Base-by-base conservation (phyloP, 1,140 invertebrate genomes). In the Drosophila persimilis region DNA sequence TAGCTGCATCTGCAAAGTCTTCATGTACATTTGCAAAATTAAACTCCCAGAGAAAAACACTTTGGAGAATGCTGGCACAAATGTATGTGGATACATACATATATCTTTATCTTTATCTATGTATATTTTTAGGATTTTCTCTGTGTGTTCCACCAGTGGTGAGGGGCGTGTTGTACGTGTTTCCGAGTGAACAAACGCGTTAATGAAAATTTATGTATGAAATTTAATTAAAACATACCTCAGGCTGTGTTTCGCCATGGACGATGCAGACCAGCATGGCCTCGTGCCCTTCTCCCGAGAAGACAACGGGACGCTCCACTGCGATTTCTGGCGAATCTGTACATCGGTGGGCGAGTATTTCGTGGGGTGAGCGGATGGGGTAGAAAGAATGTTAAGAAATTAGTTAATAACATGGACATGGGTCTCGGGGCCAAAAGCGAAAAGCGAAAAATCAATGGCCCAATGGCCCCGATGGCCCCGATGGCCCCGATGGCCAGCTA, bases 241-340 rank as follows among this genome's bases (percentile, higher is more conserved):
- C 93, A 59, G 94, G 93, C 84, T 93, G 93, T 67, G 93, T 94
- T 90, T 95, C 94, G 35, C 94, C 94, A 88, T 95, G 94, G 22
- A 95, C 94, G 59, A 94, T 94, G 89, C 94, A 95, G 43, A 95
- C 94, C 35, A 95, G 91, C 83, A 94, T 93, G 8, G 94, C 94
- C 90, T 95, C 94, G 69, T 93, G 93, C 24, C 94, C 94, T 91
- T 94, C 94, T 3, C 94, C 94, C 7, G 94, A 94, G 83, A 95
- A 94, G 54, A 95, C 93, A 84, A 94, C 92, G 44, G 92, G 92
- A 73, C 93, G 91, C 86, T 95, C 94, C 31, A 94, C 93, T 62
- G 93, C 92, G 73, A 95, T 95, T 91, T 94, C 94, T 15, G 94
- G 94, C 48, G 94, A 92, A 92, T 93, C 93, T 93, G 88, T 29